Base-by-base conservation (phyloP, 2,797 vertebrate genomes). In the Microctenopoma steveboyesi region DNA sequence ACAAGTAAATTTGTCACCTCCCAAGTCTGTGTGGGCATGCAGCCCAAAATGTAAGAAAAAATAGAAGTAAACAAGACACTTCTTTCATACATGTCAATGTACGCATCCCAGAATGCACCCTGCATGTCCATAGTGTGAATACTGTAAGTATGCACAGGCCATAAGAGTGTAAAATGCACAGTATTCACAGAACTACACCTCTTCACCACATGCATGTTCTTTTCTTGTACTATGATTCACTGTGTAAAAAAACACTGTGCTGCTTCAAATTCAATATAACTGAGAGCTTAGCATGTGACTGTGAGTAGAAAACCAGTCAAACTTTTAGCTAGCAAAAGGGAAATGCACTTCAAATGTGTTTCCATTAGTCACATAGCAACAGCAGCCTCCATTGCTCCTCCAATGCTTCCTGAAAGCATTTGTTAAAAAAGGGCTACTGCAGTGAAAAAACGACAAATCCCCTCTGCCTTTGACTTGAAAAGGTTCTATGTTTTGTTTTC, bases 311-410 rank as follows among this genome's bases (percentile, higher is more conserved):
- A 63, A 70, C 71, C 49, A 64, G 68, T 60, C 51, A 47, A 86
- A 81, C 61, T 86, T 88, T 65, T 55, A 65, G 81, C 58, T 48
- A 30, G 58, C 40, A 69, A 73, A 88, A 73, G 59, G 73, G 79
- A 82, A 86, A 69, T 81, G 74, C 64, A 78, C 82, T 82, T 85
- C 48, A 86, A 76, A 76, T 7, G 2, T 48, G 39, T 80, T 84
- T 88, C 86, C 88, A 86, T 89, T 88, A 85, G 86, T 89, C 78
- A 89, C 87, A 83, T 79, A 83, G 87, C 86, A 90, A 88, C 88
- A 81, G 76, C 67, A 69, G 75, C 49, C 18, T 61, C 64, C 54
- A 63, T 71, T 12, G 4, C 9, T 22, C 22, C 22, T 22, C 22
- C 59, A 37, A 30, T 25, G 16, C 50, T 76, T 75, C 35, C 48